Evolutionary conservation across 1,140 invertebrate species (phyloP), one percentile per base, ranked within the genome.

Genomic region (Chionoecetes opilio): DNA sequence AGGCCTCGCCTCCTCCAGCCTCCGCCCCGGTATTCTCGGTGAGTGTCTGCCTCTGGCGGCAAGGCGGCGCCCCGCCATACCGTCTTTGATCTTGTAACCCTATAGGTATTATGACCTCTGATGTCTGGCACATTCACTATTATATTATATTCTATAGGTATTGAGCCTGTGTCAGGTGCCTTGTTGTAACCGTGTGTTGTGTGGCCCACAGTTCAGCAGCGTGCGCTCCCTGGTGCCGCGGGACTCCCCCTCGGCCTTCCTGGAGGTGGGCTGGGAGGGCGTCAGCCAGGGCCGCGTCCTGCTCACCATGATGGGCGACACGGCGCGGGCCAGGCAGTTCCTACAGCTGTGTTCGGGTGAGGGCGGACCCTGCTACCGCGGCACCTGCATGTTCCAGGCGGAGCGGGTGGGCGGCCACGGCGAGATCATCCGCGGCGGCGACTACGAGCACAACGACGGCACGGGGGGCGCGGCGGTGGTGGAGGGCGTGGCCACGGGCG

Each of bases 261-360:
- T 95, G 41, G 94, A 95, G 84, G n/a, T 94, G 63, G 86, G 87
- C 8, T 94, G 93, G 93, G 93, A 46, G n/a, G 87, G 93, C 14
- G 34, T 82, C 5, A 90, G 46, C 11, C 93, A 94, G 8, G 93
- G 93, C 34, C 46, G 93, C 8, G 93, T 94, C 17, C 31, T 34
- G 14, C 14, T 93, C 11, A 35, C 38, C 82, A 93, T 85, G 82
- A 32, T 85, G 11, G 92, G 92, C 17, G 38, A 86, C 84, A 86
- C 92, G 8, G 3, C 84, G 21, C 34, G 92, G 26, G 84, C 17
- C 3, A 37, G 82, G 17, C 92, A 93, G 84, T 93, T 93, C 92
- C 82, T 93, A 17, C 34, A 32, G n/a, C 92, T 93, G 26, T 93
- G 92, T n/a, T 93, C 92, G 14, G 92, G 92, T 9, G 92, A 93